phyloP scores from a whole-genome alignment of 2,113 vertebrate genomes.

The Hipposideros armiger region DNA sequence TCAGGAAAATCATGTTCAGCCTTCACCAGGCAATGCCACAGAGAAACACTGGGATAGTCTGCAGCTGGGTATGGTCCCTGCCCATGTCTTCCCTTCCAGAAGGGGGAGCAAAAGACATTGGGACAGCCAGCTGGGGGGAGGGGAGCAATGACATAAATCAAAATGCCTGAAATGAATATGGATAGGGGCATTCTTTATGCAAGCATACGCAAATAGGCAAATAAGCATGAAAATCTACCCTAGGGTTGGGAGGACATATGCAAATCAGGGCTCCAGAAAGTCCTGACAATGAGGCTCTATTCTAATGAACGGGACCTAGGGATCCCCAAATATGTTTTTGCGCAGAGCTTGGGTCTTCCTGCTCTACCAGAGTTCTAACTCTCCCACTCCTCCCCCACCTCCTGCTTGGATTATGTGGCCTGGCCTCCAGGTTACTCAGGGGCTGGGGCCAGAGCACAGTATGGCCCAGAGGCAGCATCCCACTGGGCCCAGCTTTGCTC shows the following conservation, averaged over 20 bases:
- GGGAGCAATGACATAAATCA: not conserved
- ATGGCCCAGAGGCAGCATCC: not conserved
- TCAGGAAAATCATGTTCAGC: not conserved
- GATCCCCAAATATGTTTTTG: not conserved
- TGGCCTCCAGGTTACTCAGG: not conserved
- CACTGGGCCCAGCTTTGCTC: not conserved
- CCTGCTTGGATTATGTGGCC: not conserved
- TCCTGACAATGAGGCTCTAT: not conserved
- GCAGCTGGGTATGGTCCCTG: not conserved
- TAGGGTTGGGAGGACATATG: not conserved
- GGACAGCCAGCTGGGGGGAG: not conserved
- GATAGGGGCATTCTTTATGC: slow-evolving; percentile 4
- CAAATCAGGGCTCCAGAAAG: slow-evolving; percentile 18
- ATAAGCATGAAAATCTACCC: slow-evolving; percentile 29
- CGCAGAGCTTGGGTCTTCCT: not conserved
- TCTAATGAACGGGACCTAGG: not conserved
- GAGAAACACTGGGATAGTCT: not conserved
- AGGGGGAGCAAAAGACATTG: slow-evolving; percentile 7
- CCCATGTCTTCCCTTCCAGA: slow-evolving; percentile 18
- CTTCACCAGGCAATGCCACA: not conserved
- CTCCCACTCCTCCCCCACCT: not conserved
- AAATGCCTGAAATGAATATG: slow-evolving; percentile 50
- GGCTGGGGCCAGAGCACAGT: not conserved
- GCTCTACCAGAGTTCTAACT: not conserved
- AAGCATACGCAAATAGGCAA: slow-evolving; percentile 56